Evolutionary conservation across 2,888 invertebrate species (phyloP).

Genomic region (Oxycera nigricornis): DNA sequence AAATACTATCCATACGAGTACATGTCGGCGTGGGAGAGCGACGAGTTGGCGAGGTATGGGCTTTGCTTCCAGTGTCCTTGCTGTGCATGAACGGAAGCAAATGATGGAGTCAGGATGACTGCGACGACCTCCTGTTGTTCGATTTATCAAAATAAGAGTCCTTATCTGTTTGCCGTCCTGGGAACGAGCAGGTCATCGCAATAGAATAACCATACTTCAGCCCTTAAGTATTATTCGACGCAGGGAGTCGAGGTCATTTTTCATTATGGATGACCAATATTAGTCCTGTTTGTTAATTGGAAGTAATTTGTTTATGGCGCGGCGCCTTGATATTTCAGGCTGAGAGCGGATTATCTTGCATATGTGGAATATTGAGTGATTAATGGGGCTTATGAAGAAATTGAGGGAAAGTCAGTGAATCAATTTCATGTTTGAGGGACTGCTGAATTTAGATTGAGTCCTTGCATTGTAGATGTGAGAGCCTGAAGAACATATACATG

Average conservation of each 20-base stretch:
- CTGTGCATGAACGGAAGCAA: neutral
- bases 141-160: conserved; percentile 33
- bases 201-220: conserved; percentile 7
- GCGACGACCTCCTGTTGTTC: conserved; percentile 34
- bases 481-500: too few relatives aligned
- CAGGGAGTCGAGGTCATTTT: neutral
- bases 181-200: neutral
- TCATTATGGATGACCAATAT: conserved; percentile 20
- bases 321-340: too few relatives aligned
- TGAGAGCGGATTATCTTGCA: too few relatives aligned
- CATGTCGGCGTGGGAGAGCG: neutral
- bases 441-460: too few relatives aligned
- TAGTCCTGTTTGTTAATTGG: conserved; percentile 24
- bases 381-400: too few relatives aligned
- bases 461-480: too few relatives aligned
- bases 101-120: neutral
- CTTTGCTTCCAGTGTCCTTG: neutral
- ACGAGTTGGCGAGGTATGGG: neutral
- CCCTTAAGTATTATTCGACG: neutral
- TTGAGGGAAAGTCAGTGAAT: too few relatives aligned
- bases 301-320: conserved; percentile 29
- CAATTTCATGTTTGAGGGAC: too few relatives aligned
- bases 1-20: too few relatives aligned
- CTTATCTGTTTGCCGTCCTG: conserved; percentile 1
- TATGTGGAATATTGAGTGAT: too few relatives aligned